These are phyloP conservation scores for Trissonchulus sp. DNA, from an alignment of 2,888 invertebrate species.

Conservation along the genomic window DNA sequence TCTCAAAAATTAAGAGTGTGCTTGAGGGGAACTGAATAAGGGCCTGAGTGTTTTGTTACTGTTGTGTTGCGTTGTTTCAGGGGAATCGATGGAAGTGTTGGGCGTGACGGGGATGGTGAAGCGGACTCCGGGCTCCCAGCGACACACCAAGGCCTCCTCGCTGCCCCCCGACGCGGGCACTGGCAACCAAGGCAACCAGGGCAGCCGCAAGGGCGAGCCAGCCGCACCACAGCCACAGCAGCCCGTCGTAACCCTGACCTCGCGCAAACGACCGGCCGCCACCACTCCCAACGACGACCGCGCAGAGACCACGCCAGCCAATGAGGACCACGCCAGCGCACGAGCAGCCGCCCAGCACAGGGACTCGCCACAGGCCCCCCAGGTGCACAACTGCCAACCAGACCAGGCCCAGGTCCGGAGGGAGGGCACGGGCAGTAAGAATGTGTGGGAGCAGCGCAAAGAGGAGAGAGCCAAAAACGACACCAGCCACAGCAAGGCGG, in stretches of 20 bases:
- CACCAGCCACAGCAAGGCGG: not conserved
- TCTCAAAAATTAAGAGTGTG: too few species aligned
- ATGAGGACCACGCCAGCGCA: not conserved
- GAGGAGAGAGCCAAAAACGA: not conserved
- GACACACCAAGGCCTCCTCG: not conserved
- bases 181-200: not conserved
- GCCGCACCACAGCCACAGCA: conserved; percentile 35
- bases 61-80: too few species aligned
- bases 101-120: not conserved
- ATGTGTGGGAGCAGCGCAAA: conserved; percentile 8
- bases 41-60: too few species aligned
- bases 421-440: not conserved
- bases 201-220: conserved; percentile 38
- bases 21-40: too few species aligned
- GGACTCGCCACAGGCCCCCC: not conserved
- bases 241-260: conserved; percentile 31
- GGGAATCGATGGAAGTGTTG: not conserved
- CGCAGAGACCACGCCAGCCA: not conserved
- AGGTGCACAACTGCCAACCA: not conserved
- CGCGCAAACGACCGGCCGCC: conserved; percentile 43
- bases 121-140: not conserved
- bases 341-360: not conserved
- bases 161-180: not conserved
- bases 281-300: conserved; percentile 39
- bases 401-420: not conserved